Evolutionary conservation across 2,888 invertebrate genomes (phyloP), one percentile per base, ranked within the genome.

Genomic region (Copidosoma aretas): DNA sequence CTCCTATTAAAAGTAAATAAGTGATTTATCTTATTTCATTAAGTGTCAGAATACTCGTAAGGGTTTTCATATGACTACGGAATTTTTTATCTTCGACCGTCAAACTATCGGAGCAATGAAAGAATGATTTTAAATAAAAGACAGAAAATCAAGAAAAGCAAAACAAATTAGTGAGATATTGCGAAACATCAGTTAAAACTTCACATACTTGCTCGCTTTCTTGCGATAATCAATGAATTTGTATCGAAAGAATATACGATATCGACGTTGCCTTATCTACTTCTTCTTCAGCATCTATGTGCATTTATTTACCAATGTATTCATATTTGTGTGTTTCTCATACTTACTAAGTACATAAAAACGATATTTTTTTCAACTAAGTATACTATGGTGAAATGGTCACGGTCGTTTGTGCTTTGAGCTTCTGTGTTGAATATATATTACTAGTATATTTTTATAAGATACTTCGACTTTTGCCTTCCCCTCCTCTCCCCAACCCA

Each of bases 201-300:
- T 68, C 51, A 54, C 51, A 51, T 51, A 60, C 64, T 68, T 57
- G 64, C 64, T 68, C 60, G 64, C 60, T 69, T 15, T 43, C 32
- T 32, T 8, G 32, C 32, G 32, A 32, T 5, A 32, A 58, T 58
- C 58, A 61, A 52, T 60, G 56, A 62, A 67, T 53, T 58, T 52
- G 61, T 67, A 62, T 62, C 58, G 51, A 68, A 63, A 39, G 49
- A 53, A 68, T 63, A 46, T 60, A 64, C 54, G 63, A 63, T 64
- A 64, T 68, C 60, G 63, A 66, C 52, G 63, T 70, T 70, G 70
- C 70, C 70, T 70, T 70, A 70, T 67, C 63, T 64, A 70, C 60
- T 63, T 67, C 63, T 66, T 70, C 66, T 67, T 67, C 60, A 67
- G 53, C 61, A 52, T 58, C 64, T 65, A 62, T 59, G 52, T 65